Evolutionary conservation across 2,888 invertebrate species (phyloP).

Genomic region (Anthrax anthrax): DNA sequence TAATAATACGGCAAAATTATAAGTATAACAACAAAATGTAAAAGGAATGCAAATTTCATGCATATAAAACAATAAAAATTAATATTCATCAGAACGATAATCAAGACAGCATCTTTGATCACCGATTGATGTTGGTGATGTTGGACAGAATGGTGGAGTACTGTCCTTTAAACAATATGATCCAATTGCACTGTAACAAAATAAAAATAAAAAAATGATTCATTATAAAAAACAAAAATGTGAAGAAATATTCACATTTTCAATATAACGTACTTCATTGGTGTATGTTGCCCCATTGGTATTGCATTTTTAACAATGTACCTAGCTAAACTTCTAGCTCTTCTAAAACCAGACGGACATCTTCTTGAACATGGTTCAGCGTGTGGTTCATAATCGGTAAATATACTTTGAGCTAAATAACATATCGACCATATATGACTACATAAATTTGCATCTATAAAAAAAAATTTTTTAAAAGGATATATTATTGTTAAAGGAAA

Average conservation of each 20-base stretch:
- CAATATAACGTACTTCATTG: constrained; percentile 43
- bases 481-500: background rate
- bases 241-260: background rate
- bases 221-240: background rate
- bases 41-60: too few species aligned
- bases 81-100: background rate
- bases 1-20: too few species aligned
- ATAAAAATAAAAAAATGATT: background rate
- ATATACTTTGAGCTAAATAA: constrained; percentile 63
- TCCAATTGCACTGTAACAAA: constrained; percentile 42
- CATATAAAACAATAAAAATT: background rate
- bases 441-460: constrained; percentile 53
- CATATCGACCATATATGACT: constrained; percentile 70
- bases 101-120: constrained; percentile 50
- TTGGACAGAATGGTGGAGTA: constrained; percentile 57
- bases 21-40: too few species aligned
- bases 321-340: constrained; percentile 18
- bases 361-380: constrained; percentile 61
- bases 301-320: constrained; percentile 42
- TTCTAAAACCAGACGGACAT: constrained; percentile 46
- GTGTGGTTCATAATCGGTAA: constrained; percentile 36
- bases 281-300: constrained; percentile 56
- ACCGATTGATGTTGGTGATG: constrained; percentile 37
- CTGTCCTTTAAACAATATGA: constrained; percentile 53
- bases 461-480: too few species aligned